These are phyloP conservation scores for Puntigrus tetrazona DNA, from an alignment of 2,113 vertebrate genomes.

Conservation along the genomic window DNA sequence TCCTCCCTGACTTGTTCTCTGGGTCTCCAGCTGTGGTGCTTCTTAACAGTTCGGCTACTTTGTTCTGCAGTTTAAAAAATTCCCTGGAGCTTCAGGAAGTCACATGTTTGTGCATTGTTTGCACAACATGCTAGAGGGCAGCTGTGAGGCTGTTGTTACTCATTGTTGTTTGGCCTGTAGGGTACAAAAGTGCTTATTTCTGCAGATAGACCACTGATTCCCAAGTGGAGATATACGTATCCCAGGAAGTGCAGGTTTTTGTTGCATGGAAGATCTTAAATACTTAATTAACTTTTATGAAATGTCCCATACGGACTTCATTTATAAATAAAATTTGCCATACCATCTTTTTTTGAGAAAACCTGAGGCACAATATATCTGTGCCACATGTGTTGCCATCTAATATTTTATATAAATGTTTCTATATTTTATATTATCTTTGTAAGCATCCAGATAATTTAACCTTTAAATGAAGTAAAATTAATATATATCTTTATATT, in stretches of 20 bases:
- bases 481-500: neutral
- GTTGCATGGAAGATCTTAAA: neutral
- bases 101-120: neutral
- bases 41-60: conserved; percentile 14
- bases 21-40: conserved; percentile 27
- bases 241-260: neutral
- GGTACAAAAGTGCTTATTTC: neutral
- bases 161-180: conserved; percentile 1
- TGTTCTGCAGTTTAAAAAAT: conserved; percentile 11
- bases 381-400: neutral
- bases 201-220: neutral
- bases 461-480: neutral
- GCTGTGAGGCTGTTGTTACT: conserved; percentile 8
- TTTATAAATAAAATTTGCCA: neutral
- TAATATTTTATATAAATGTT: no score
- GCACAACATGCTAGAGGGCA: conserved; percentile 14
- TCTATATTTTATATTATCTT: neutral
- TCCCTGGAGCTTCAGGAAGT: neutral
- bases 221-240: neutral
- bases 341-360: neutral
- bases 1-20: neutral
- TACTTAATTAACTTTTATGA: neutral
- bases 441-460: neutral
- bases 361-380: neutral
- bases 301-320: neutral